Evolutionary conservation across 2,797 vertebrate species (phyloP).

Genomic region (Mus minutoides): DNA sequence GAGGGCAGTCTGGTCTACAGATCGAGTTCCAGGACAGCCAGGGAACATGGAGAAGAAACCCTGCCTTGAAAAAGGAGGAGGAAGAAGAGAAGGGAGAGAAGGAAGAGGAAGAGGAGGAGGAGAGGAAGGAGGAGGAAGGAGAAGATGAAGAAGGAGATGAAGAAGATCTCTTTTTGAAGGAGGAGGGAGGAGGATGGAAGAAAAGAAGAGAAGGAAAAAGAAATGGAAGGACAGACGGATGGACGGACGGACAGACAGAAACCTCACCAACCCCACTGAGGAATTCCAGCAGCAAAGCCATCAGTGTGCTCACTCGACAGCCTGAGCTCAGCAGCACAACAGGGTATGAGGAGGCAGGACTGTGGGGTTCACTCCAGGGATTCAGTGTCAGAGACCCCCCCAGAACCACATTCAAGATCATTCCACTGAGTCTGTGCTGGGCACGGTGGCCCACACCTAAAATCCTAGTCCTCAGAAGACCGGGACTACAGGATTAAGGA

Average conservation of each 20-base stretch:
- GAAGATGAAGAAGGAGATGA: too few species aligned
- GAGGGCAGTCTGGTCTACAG: background rate
- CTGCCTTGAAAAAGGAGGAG: too few species aligned
- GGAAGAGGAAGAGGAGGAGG: rapidly evolving
- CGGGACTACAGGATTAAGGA: background rate
- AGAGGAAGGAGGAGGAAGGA: background rate
- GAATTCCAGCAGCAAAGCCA: background rate
- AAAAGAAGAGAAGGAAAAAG: too few species aligned
- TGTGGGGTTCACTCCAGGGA: background rate
- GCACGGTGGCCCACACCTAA: background rate
- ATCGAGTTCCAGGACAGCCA: background rate
- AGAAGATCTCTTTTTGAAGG: background rate
- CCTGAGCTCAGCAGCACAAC: background rate
- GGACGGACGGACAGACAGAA: too few species aligned
- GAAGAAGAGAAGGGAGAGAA: too few species aligned
- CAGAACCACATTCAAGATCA: background rate
- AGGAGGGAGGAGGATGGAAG: too few species aligned
- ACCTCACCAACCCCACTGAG: background rate
- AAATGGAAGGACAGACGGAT: background rate
- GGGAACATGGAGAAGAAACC: background rate
- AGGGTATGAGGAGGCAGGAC: background rate
- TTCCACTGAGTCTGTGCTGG: background rate
- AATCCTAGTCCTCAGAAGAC: background rate
- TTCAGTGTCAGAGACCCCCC: background rate
- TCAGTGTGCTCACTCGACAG: background rate